Conservation (phyloP, 2,113 vertebrate genomes). For the Sphaerodactylus townsendi region DNA sequence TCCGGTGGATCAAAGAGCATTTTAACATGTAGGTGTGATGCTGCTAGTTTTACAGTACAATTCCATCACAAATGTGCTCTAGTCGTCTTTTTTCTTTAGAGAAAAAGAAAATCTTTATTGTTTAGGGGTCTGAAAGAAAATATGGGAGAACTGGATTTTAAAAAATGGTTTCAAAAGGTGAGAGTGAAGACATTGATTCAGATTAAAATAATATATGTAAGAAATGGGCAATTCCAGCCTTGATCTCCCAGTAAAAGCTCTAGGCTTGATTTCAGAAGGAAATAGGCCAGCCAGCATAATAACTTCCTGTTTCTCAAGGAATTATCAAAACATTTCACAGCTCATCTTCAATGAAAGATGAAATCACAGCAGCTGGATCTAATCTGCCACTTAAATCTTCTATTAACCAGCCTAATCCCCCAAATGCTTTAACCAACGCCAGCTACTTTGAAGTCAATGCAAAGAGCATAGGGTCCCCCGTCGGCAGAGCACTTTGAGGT, state of each 20-base stretch:
- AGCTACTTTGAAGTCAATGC: constrained; percentile 10
- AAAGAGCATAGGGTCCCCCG: background rate
- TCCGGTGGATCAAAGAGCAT: too few species aligned
- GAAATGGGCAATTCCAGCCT: background rate
- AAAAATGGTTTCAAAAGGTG: background rate
- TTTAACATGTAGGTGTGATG: too few species aligned
- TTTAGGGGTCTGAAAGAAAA: background rate
- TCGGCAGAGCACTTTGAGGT: background rate
- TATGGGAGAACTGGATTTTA: background rate
- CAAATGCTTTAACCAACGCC: background rate
- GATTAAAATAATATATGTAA: constrained; percentile 2
- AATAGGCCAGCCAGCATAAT: background rate
- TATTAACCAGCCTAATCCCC: constrained; percentile 28
- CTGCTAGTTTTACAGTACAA: too few species aligned
- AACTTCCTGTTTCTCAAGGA: constrained; percentile 14
- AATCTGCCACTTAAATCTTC: constrained; percentile 29
- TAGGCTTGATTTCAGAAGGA: constrained; percentile 6
- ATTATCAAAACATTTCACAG: constrained; percentile 11
- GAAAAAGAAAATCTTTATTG: background rate
- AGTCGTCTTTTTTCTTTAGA: background rate
- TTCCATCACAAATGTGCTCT: too few species aligned
- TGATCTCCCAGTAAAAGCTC: background rate
- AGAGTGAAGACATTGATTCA: background rate
- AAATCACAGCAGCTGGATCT: constrained; percentile 19
- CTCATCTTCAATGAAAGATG: background rate